Evolutionary conservation across 1,140 invertebrate species (phyloP).

Genomic region (Drosophila bifasciata): DNA sequence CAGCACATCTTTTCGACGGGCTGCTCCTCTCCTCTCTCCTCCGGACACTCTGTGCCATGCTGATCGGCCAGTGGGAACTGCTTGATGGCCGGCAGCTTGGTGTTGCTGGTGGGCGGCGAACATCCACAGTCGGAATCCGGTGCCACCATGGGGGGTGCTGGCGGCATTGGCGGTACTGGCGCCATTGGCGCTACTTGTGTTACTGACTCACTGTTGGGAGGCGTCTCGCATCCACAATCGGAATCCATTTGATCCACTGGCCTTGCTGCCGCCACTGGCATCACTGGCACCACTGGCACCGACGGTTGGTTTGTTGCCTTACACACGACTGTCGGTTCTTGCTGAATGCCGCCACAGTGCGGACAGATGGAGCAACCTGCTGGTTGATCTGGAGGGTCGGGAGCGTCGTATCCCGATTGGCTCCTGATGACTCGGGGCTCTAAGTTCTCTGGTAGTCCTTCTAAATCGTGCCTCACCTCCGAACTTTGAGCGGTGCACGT

Average conservation of each 20-base stretch:
- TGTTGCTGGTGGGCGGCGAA: not conserved
- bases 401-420: too few relatives aligned
- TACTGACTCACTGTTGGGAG: not conserved
- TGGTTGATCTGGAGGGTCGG: not conserved
- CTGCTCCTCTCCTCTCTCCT: not conserved
- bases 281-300: not conserved
- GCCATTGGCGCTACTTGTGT: not conserved
- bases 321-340: not conserved
- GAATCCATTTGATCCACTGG: too few relatives aligned
- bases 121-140: not conserved
- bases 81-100: not conserved
- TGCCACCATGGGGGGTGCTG: not conserved
- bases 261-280: too few relatives aligned
- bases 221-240: too few relatives aligned
- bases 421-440: too few relatives aligned
- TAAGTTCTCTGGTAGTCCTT: too few relatives aligned
- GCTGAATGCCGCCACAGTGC: conserved; percentile 13
- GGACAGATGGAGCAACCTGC: not conserved
- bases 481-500: too few relatives aligned
- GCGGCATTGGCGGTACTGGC: not conserved
- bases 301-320: conserved; percentile 2
- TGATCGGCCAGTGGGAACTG: conserved; percentile 28
- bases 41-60: not conserved
- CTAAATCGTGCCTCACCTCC: too few relatives aligned
- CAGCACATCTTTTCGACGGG: conserved; percentile 14